Percentiles rank a stretch among this genome's conserved stretches.
These are phyloP conservation scores for Philopotamus ludificatus DNA, from an alignment of 1,140 invertebrate genomes.

Conservation along the genomic window DNA sequence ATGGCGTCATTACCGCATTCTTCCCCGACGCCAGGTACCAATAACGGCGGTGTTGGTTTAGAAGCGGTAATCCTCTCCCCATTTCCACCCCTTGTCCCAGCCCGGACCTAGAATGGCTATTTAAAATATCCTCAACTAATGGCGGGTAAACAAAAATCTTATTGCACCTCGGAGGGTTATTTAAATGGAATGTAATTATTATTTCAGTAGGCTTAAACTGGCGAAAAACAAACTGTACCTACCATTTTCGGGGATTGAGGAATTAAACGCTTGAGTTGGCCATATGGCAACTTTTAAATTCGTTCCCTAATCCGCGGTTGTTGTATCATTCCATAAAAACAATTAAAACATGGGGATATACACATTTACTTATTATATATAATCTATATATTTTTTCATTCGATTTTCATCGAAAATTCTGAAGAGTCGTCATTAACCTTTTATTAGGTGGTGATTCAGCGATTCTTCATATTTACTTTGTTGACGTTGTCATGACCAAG, in stretches of 20 bases:
- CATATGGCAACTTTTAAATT: slow-evolving; percentile 12
- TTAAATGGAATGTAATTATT: slow-evolving; percentile 28
- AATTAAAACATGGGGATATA: no score
- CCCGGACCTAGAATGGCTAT: slow-evolving; percentile 9
- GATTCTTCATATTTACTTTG: no score
- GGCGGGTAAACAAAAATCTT: slow-evolving; percentile 27
- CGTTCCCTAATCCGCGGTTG: no score
- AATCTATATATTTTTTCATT: no score
- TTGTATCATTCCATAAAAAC: no score
- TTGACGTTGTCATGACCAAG: no score
- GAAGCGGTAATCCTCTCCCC: slow-evolving; percentile 12
- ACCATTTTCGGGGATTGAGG: no score
- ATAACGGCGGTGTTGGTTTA: slow-evolving; percentile 6
- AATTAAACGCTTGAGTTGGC: no score
- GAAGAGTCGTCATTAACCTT: no score
- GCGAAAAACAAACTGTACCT: slow-evolving; percentile 30
- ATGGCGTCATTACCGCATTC: not conserved
- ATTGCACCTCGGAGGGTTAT: slow-evolving; percentile 27
- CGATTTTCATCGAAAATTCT: no score
- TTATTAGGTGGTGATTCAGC: no score
- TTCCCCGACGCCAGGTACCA: not conserved
- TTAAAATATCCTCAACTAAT: slow-evolving; percentile 27
- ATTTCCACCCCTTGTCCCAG: slow-evolving; percentile 2
- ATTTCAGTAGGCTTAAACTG: slow-evolving; percentile 21
- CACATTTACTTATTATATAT: no score